phyloP scores from a whole-genome alignment of 2,888 invertebrate genomes.

The Dyspetes luteomarginatus region DNA sequence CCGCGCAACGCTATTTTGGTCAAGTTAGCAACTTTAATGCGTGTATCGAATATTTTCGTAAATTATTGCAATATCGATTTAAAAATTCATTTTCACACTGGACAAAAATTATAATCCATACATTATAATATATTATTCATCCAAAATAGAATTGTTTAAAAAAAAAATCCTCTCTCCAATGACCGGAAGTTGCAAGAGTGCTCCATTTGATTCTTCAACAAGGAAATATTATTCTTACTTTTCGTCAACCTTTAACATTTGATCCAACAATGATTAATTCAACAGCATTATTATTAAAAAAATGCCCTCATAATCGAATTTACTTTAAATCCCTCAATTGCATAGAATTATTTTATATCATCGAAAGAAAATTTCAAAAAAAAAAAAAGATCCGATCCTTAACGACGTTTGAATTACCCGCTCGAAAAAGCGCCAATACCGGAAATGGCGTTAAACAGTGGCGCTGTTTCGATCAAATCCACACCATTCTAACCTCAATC shows the following conservation, averaged over 20 bases:
- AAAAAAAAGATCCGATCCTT: neutral
- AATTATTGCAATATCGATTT: neutral
- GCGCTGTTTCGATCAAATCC: conserved; percentile 57
- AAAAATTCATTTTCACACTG: neutral
- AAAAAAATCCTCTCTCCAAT: neutral
- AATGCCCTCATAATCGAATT: neutral
- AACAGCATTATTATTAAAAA: neutral
- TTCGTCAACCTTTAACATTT: no score
- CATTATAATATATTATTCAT: neutral
- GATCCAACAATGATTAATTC: neutral
- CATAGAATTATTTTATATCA: neutral
- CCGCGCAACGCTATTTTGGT: conserved; percentile 40
- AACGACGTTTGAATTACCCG: conserved; percentile 18
- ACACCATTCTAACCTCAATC: conserved; percentile 6
- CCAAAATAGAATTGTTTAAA: neutral
- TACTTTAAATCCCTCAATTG: neutral
- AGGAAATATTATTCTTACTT: neutral
- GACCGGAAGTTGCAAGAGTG: neutral
- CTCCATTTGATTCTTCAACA: conserved; percentile 2
- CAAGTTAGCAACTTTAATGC: conserved; percentile 35
- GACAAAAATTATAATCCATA: neutral
- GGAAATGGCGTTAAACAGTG: conserved; percentile 13
- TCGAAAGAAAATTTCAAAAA: neutral
- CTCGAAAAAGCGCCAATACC: conserved; percentile 49
- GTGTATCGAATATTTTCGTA: neutral